Evolutionary conservation across 2,797 vertebrate species (phyloP).

Genomic region (Danio albolineatus): DNA sequence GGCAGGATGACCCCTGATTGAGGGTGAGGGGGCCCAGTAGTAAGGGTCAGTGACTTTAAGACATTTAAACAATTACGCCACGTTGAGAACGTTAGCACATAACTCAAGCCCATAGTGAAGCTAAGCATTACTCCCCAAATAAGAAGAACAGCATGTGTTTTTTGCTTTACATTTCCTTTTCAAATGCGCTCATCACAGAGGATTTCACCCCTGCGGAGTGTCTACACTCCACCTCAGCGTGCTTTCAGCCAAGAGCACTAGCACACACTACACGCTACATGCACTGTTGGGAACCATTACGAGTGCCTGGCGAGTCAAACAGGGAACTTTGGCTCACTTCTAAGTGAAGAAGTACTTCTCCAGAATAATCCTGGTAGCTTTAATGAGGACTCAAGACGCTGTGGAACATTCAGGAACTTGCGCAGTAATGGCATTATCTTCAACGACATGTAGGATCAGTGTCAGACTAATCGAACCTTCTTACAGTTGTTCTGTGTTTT

Average conservation of each 20-base stretch:
- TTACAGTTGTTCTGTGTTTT: neutral
- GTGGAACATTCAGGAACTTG: neutral
- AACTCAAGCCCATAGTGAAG: constrained; percentile 57
- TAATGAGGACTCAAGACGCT: constrained; percentile 1
- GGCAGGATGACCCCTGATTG: constrained; percentile 39
- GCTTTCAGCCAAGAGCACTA: neutral
- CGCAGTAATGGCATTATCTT: constrained; percentile 4
- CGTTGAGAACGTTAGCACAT: constrained; percentile 67
- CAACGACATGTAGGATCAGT: neutral
- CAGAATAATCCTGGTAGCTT: constrained; percentile 15
- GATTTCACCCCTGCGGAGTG: constrained; percentile 58
- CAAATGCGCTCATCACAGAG: constrained; percentile 60
- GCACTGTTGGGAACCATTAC: neutral
- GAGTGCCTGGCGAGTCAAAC: constrained; percentile 6
- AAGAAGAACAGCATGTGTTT: constrained; percentile 77
- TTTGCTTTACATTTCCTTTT: constrained; percentile 70
- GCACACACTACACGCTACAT: constrained; percentile 16
- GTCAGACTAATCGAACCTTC: neutral
- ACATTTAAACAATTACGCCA: constrained; percentile 74
- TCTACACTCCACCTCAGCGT: constrained; percentile 39
- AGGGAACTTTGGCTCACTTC: constrained; percentile 13
- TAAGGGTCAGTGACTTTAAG: constrained; percentile 45
- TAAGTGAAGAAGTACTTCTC: constrained; percentile 2
- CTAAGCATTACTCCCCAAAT: constrained; percentile 67
- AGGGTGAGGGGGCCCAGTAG: constrained; percentile 40